Base-by-base conservation (phyloP, 2,888 invertebrate genomes). In the Ethmia dodecea region DNA sequence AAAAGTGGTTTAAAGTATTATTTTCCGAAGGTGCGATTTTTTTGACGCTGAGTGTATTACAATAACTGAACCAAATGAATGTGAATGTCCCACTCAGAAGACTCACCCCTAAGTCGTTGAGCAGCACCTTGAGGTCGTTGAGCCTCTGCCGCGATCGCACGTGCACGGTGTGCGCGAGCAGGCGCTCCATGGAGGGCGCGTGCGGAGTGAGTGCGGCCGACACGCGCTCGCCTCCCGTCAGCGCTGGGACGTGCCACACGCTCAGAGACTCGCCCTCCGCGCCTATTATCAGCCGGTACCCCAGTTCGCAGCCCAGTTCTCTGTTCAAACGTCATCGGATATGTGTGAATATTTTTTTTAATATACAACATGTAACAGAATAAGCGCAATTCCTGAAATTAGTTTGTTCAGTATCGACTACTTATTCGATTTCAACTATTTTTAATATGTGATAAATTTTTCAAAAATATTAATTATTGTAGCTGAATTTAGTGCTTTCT, bases 81-180 rank as follows among this genome's bases (percentile, higher is more conserved):
- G n/a, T n/a, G n/a, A n/a, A n/a, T n/a, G n/a, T n/a, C n/a, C 18
- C 8, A 18, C 15, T 26, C 12, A 12, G 1, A 5, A 13, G 15
- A 31, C 9, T 56, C 68, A 86, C 86, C 58, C 87, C 80, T 66
- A 93, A 87, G 20, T 89, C 89, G 53, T 91, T 91, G 31, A 95
- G 77, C 58, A 94, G 90, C 44, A 93, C 90, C 68, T 93, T 94
- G 18, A 97, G 89, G 62, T 97, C 96, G 24, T 89, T 89, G 9
- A 97, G 86, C 27, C 97, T 89, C 45, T 94, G 93, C 34, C 94
- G 90, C 0, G 97, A 95, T 49, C 98, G 89, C 36, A 97, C 94
- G 64, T 98, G 97, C 50, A 98, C 97, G 0, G 98, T 98, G 67
- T 97, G 97, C 4, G 98, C 97, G 22, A 98, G 87, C 33, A 98